Evolutionary conservation across 2,888 invertebrate species (phyloP).

Genomic region (Cepaea hortensis): DNA sequence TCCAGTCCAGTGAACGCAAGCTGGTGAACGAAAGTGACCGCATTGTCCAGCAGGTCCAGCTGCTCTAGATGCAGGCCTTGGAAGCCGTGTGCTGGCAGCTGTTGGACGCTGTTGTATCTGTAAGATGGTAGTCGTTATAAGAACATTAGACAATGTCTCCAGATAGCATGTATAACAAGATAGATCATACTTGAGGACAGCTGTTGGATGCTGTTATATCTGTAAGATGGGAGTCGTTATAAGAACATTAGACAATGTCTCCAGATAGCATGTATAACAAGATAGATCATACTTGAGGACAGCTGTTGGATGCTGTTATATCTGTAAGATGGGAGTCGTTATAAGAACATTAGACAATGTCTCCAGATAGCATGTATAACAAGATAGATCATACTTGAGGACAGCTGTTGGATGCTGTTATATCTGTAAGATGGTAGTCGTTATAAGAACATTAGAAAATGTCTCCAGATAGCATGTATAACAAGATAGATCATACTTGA

Average conservation of each 20-base stretch:
- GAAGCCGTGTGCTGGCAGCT: constrained; percentile 53
- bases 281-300: too few species aligned
- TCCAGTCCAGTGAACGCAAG: constrained; percentile 55
- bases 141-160: too few species aligned
- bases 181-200: background rate
- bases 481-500: too few species aligned
- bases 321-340: background rate
- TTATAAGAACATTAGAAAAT: too few species aligned
- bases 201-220: constrained; percentile 54
- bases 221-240: background rate
- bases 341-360: too few species aligned
- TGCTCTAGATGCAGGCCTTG: constrained; percentile 51
- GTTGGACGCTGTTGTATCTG: constrained; percentile 54
- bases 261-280: too few species aligned
- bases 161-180: too few species aligned
- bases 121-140: background rate
- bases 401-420: constrained; percentile 53
- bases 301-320: constrained; percentile 55
- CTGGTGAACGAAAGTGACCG: constrained; percentile 51
- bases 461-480: too few species aligned
- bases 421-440: constrained; percentile 12
- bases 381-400: too few species aligned
- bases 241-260: too few species aligned
- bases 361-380: too few species aligned
- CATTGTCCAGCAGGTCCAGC: constrained; percentile 56